A percentile compares a stretch with the other conserved stretches of the same genome.
Conservation (phyloP, 2,113 vertebrate species). For the Apodemus speciosus region DNA sequence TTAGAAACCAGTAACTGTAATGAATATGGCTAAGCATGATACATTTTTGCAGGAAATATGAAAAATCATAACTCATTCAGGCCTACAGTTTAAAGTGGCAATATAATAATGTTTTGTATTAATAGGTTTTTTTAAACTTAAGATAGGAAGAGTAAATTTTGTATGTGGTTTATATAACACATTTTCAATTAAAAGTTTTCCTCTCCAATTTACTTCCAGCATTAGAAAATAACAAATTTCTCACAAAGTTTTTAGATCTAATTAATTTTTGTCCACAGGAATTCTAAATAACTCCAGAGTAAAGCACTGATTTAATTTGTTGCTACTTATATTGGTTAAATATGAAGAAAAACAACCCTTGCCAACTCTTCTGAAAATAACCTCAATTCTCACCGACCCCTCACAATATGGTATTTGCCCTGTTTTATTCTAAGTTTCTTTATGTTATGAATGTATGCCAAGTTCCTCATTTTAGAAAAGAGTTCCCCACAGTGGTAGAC, state of each 20-base stretch:
- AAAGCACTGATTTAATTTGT: background rate
- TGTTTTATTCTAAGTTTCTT: background rate
- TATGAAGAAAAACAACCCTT: background rate
- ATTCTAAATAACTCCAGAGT: background rate
- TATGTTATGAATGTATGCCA: background rate
- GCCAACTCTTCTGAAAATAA: background rate
- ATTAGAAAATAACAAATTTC: background rate
- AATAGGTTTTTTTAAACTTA: background rate
- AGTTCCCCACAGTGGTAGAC: background rate
- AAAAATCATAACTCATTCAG: background rate
- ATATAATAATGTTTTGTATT: background rate
- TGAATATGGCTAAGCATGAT: background rate
- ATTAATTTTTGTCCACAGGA: slow-evolving; percentile 19
- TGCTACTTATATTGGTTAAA: background rate
- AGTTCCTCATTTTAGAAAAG: background rate
- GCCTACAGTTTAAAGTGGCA: background rate
- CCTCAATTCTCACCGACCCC: background rate
- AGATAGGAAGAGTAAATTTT: slow-evolving; percentile 7
- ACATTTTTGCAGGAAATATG: background rate
- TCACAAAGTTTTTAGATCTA: background rate
- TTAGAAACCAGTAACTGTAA: background rate
- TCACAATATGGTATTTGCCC: background rate
- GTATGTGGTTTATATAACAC: background rate
- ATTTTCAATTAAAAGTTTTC: slow-evolving; percentile 33
- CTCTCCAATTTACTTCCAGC: background rate